These are phyloP conservation scores for Pseudococcus viburni DNA, from an alignment of 2,888 invertebrate species.

Conservation along the genomic window DNA sequence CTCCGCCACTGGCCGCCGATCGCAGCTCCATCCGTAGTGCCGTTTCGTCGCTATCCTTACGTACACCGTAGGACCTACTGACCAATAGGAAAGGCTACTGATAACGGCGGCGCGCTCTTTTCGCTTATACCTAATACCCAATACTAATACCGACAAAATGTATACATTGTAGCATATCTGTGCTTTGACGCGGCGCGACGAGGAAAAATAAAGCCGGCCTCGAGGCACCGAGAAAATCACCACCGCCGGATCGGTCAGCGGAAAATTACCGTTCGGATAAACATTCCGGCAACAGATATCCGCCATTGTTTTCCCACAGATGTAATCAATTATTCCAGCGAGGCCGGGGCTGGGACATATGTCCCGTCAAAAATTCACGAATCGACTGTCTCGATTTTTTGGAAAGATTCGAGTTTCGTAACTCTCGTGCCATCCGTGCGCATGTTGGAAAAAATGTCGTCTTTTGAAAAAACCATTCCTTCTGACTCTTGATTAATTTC, in stretches of 20 bases:
- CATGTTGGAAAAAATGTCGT: too few relatives aligned
- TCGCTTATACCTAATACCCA: not conserved
- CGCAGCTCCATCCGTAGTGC: not conserved
- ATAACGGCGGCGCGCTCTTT: constrained; percentile 2
- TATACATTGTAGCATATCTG: not conserved
- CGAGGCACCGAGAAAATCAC: not conserved
- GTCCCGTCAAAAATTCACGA: too few relatives aligned
- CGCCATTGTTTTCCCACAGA: too few relatives aligned
- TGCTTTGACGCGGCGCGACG: not conserved
- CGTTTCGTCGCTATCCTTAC: not conserved
- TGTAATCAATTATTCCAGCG: too few relatives aligned
- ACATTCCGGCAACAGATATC: too few relatives aligned
- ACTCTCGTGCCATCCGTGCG: too few relatives aligned
- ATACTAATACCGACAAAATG: not conserved
- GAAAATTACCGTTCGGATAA: too few relatives aligned
- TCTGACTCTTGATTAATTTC: too few relatives aligned
- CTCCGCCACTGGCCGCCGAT: not conserved
- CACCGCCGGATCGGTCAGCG: not conserved
- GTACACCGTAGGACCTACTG: not conserved
- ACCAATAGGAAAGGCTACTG: constrained; percentile 32
- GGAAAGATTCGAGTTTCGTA: too few relatives aligned
- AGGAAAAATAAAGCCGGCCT: not conserved
- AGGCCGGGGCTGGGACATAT: too few relatives aligned
- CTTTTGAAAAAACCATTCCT: too few relatives aligned
- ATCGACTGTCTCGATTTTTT: too few relatives aligned